A percentile compares a stretch with the other conserved stretches of the same genome.
Evolutionary conservation across 1,140 invertebrate genomes (phyloP).

Genomic region (Lepeophtheirus salmonis): DNA sequence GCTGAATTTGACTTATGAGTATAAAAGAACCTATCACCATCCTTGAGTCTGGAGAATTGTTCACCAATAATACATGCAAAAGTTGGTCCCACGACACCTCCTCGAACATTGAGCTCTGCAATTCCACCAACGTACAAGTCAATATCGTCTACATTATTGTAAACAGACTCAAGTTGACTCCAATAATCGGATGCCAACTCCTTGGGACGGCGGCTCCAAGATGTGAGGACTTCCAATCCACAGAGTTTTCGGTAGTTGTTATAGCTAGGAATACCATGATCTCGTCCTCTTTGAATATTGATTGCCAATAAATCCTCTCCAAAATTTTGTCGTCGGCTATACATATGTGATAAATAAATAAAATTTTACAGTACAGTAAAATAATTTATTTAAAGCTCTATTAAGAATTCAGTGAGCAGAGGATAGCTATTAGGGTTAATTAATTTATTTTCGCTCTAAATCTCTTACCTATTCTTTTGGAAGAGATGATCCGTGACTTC

Average conservation of each 20-base stretch:
- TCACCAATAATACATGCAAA: slow-evolving; percentile 32
- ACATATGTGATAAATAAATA: background rate
- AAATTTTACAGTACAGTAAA: too few species aligned
- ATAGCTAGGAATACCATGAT: slow-evolving; percentile 43
- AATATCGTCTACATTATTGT: slow-evolving; percentile 22
- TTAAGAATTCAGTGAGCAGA: too few species aligned
- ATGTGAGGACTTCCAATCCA: slow-evolving; percentile 19
- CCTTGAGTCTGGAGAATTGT: slow-evolving; percentile 44
- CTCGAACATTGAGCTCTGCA: slow-evolving; percentile 26
- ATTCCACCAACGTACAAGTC: slow-evolving; percentile 26
- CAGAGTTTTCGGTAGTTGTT: slow-evolving; percentile 29
- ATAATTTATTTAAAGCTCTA: too few species aligned
- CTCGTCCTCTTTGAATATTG: slow-evolving; percentile 41
- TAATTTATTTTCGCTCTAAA: too few species aligned
- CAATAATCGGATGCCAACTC: slow-evolving; percentile 19
- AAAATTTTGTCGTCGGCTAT: slow-evolving; percentile 8
- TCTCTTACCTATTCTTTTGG: slow-evolving; percentile 29
- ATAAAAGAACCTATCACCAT: slow-evolving; percentile 58
- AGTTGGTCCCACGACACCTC: slow-evolving; percentile 30
- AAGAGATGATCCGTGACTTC: slow-evolving; percentile 36
- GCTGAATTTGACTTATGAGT: slow-evolving; percentile 26
- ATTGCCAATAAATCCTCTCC: slow-evolving; percentile 32
- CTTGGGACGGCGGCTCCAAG: slow-evolving; percentile 19
- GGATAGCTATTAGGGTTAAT: too few species aligned
- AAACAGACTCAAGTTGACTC: slow-evolving; percentile 9